Conservation (phyloP, 37 sponge, comb jelly and placozoan genomes). For the Tethya wilhelma region DNA sequence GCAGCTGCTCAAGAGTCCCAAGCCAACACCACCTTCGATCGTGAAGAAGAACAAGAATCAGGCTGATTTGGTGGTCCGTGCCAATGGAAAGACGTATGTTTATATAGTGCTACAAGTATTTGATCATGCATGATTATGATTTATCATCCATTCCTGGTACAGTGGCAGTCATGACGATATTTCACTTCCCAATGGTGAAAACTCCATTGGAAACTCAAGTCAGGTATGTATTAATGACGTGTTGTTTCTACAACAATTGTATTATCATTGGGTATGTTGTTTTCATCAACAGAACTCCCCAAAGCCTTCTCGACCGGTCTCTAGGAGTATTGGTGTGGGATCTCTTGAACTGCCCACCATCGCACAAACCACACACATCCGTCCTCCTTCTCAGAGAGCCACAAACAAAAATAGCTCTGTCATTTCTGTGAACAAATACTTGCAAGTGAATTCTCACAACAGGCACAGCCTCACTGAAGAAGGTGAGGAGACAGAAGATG, state of each 20-base stretch:
- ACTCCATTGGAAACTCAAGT: too few species aligned
- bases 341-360: constrained; percentile 12
- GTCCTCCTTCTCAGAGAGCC: background rate
- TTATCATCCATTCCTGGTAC: too few species aligned
- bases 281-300: background rate
- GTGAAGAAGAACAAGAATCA: constrained; percentile 13
- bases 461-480: background rate
- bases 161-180: too few species aligned
- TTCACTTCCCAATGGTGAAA: too few species aligned
- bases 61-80: constrained; percentile 12
- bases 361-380: background rate
- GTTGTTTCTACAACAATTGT: background rate
- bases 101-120: too few species aligned
- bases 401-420: background rate
- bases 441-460: constrained; percentile 22
- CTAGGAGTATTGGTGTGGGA: background rate
- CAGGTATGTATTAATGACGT: background rate
- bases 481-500: constrained; percentile 3
- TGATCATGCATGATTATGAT: too few species aligned
- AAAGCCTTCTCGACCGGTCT: background rate
- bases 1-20: constrained; percentile 14
- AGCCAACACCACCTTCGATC: constrained; percentile 50
- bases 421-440: constrained; percentile 37
- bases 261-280: background rate
- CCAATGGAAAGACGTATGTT: constrained; percentile 23